phyloP scores from a whole-genome alignment of 2,888 invertebrate species.

The Diachrysia chrysitis region DNA sequence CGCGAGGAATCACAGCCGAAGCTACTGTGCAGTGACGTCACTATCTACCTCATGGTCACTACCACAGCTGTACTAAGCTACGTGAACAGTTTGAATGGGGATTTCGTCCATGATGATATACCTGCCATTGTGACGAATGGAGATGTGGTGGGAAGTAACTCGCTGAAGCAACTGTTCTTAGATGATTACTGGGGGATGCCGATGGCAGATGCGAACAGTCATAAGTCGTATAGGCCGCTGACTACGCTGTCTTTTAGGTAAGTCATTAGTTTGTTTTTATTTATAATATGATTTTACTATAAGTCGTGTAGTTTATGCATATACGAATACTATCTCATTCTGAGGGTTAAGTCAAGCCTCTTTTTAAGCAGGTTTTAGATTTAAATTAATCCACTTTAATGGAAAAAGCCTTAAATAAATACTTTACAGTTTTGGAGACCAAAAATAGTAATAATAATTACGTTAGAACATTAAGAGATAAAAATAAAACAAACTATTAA shows the following conservation, averaged over 20 bases:
- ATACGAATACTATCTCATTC: too few species aligned
- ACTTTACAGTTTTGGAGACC: too few species aligned
- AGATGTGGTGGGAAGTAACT: slow-evolving; percentile 92
- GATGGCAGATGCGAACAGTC: slow-evolving; percentile 94
- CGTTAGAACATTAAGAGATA: too few species aligned
- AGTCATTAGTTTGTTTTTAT: slow-evolving; percentile 71
- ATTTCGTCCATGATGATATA: slow-evolving; percentile 96
- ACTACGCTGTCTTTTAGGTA: slow-evolving; percentile 96
- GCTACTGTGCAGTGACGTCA: slow-evolving; percentile 83
- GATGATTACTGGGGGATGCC: slow-evolving; percentile 97
- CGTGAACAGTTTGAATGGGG: slow-evolving; percentile 93
- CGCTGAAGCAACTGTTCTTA: slow-evolving; percentile 90
- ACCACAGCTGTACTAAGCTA: slow-evolving; percentile 92
- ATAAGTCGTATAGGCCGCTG: slow-evolving; percentile 96
- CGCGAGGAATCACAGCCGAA: slow-evolving; percentile 75
- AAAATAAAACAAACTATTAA: too few species aligned
- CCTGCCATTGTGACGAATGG: slow-evolving; percentile 95
- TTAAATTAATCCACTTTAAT: too few species aligned
- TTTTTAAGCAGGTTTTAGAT: too few species aligned
- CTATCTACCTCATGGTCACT: slow-evolving; percentile 90
- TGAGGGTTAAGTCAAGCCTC: too few species aligned
- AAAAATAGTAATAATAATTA: too few species aligned
- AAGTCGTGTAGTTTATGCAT: too few species aligned
- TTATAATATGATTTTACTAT: not conserved
- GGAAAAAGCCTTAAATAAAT: too few species aligned